These are phyloP conservation scores for Drosophila insularis DNA, from an alignment of 1,140 invertebrate genomes.

Conservation along the genomic window DNA sequence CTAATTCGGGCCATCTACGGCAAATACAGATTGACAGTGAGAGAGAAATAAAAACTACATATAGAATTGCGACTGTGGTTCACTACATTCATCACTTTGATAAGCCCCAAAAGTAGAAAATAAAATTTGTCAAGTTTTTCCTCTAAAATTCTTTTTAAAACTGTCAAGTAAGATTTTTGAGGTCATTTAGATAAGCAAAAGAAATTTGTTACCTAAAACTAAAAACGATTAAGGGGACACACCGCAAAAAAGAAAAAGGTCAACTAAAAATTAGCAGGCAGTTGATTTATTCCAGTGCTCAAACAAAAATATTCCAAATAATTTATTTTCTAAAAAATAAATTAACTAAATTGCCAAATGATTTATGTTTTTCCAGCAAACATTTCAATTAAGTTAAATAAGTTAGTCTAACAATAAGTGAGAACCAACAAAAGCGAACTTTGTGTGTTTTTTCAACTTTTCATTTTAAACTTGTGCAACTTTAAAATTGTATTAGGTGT, in stretches of 20 bases:
- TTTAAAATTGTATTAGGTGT: no score
- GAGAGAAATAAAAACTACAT: neutral
- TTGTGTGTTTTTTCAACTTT: no score
- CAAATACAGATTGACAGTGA: slow-evolving; percentile 2
- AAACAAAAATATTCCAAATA: slow-evolving; percentile 2
- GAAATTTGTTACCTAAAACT: neutral
- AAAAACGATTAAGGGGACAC: neutral
- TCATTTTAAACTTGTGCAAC: no score
- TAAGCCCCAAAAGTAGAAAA: neutral
- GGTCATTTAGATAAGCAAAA: neutral
- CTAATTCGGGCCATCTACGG: slow-evolving; percentile 12
- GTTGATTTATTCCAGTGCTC: neutral
- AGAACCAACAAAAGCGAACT: no score
- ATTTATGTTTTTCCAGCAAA: neutral
- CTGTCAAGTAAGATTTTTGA: neutral
- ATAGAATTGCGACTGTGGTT: neutral
- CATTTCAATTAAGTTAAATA: neutral
- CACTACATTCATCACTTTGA: slow-evolving; percentile 52
- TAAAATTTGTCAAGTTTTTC: neutral
- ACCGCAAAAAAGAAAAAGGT: neutral
- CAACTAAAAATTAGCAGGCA: neutral
- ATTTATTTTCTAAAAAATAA: neutral
- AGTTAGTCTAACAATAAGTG: neutral
- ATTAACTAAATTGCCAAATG: neutral
- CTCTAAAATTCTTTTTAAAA: neutral